A percentile compares a stretch with the other conserved stretches of the same genome.
phyloP scores from a whole-genome alignment of 2,888 invertebrate genomes.

The Theristus sp. region DNA sequence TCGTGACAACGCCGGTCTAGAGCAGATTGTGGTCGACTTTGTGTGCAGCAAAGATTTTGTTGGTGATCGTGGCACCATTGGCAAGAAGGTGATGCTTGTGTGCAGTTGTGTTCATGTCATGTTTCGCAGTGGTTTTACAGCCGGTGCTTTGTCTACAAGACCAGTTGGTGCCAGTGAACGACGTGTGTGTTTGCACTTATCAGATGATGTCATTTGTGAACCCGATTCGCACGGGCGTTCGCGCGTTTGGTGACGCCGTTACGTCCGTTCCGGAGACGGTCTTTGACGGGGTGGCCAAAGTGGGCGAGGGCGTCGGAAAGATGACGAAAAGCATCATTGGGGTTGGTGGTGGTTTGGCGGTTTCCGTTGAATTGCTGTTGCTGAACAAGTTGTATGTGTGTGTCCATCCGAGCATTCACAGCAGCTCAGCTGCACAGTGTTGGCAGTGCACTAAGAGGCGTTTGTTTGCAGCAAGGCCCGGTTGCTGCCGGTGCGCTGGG shows the following conservation, averaged over 20 bases:
- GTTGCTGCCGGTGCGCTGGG: no score
- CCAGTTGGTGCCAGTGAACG: no score
- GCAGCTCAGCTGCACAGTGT: no score
- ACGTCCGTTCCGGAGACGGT: constrained; percentile 74
- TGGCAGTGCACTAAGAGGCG: no score
- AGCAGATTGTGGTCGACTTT: constrained; percentile 25
- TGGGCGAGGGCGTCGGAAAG: constrained; percentile 60
- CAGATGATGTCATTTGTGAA: constrained; percentile 45
- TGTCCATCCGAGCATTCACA: no score
- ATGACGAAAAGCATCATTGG: constrained; percentile 39
- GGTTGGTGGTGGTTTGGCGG: neutral
- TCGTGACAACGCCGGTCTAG: constrained; percentile 44
- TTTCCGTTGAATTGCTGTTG: no score
- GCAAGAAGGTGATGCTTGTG: neutral
- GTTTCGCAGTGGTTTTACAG: no score
- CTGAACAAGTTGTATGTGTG: no score
- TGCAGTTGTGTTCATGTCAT: no score
- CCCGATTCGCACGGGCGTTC: constrained; percentile 62
- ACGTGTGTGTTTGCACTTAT: no score
- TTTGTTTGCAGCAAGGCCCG: no score
- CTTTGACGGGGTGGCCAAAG: constrained; percentile 60
- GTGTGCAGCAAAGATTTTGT: constrained; percentile 10
- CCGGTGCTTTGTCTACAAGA: no score
- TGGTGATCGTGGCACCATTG: neutral
- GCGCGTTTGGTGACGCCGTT: constrained; percentile 50